Base-by-base conservation (phyloP, 2,797 vertebrate species). In the Sebastiscus tertius region DNA sequence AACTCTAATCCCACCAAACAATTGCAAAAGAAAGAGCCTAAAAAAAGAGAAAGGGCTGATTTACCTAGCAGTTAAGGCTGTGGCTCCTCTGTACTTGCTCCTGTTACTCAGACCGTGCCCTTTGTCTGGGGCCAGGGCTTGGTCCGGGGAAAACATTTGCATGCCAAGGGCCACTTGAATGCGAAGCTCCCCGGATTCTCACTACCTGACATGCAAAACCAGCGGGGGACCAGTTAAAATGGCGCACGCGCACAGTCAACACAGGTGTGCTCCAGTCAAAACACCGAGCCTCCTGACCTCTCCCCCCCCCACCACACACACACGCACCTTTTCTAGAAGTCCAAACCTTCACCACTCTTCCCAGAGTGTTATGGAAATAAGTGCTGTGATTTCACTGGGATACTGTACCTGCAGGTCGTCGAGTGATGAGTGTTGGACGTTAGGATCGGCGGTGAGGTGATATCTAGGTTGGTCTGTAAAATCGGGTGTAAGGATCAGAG, bases 121-220 rank as follows among this genome's bases (percentile, higher is more conserved):
- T 93, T 88, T 92, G 87, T 90, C 85, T 87, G 79, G 75, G 77
- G 54, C 78, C 72, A 82, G 84, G 91, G 89, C 87, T 89, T 88
- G 85, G 92, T 91, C 87, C 66, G 66, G 86, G 82, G 72, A 80
- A 77, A 78, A 52, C 29, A 95, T 96, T 96, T 96, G 96, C 96
- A 96, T 96, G 89, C 80, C 72, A 89, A 92, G 94, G 94, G 91
- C 93, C 91, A 94, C 94, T 94, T 95, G 93, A 96, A 95, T 95
- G 88, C 65, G 90, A 87, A 93, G 90, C 81, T 85, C 81, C 66
- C 94, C 85, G 90, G 95, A 95, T 94, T 96, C 87, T 95, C 93
- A 94, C 91, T 95, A 90, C 89, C 95, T 95, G 92, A 85, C 95
- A 96, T 96, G 96, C 95, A 96, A 96, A 96, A 95, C 90, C 79